Conservation (phyloP, 2,797 vertebrate species). For the Siniperca undulata region DNA sequence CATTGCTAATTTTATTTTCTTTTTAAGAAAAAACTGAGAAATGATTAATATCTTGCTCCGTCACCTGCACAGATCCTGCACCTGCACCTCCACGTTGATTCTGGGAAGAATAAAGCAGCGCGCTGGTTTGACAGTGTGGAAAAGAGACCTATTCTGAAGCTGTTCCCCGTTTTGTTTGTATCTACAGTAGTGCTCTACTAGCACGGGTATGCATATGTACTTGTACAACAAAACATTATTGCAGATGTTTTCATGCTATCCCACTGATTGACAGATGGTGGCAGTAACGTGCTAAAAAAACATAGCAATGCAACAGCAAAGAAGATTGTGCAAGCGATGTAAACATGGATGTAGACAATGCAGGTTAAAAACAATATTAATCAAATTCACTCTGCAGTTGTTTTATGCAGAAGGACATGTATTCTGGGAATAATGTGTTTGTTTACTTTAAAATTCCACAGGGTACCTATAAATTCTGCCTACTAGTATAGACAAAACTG, state of each 20-base stretch:
- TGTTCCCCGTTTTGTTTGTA: too few species aligned
- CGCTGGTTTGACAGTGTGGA: background rate
- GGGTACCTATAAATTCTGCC: background rate
- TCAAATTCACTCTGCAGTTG: background rate
- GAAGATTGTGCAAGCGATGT: background rate
- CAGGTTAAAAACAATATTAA: background rate
- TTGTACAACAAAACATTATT: background rate
- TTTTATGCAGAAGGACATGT: background rate
- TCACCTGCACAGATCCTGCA: too few species aligned
- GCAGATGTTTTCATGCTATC: background rate
- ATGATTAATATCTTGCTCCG: too few species aligned
- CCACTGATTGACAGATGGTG: background rate
- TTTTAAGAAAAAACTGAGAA: background rate
- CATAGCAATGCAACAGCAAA: background rate
- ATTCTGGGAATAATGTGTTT: background rate
- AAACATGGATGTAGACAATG: background rate
- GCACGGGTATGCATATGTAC: background rate
- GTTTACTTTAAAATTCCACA: background rate
- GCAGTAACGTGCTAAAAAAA: background rate
- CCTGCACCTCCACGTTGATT: too few species aligned
- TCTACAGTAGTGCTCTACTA: background rate
- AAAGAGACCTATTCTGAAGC: background rate
- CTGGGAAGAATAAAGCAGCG: too few species aligned
- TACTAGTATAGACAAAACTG: background rate
- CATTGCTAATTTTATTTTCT: background rate